Conservation (phyloP, 2,888 invertebrate genomes). For the Molanna angustata region DNA sequence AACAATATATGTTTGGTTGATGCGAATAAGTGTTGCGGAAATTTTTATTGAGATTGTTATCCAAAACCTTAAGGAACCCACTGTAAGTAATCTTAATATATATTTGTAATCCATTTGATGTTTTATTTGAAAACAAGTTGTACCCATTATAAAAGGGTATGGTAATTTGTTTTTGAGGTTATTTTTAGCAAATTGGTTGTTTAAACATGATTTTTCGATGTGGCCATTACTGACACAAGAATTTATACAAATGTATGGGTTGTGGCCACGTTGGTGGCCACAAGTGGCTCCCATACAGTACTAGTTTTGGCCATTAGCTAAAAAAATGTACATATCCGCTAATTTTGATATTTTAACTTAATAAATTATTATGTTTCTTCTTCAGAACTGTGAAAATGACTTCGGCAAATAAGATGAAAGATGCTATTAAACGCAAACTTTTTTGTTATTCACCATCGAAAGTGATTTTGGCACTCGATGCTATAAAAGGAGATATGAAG, state of each 20-base stretch:
- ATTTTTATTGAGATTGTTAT: neutral
- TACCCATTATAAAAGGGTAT: neutral
- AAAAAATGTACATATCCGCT: neutral
- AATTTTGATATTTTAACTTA: neutral
- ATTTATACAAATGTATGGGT: neutral
- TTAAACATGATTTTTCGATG: neutral
- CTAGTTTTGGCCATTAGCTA: slow-evolving; percentile 1
- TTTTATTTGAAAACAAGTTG: neutral
- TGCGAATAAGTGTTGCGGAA: neutral
- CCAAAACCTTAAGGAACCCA: neutral
- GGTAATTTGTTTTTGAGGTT: no score
- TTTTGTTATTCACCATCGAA: neutral
- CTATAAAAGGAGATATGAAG: neutral
- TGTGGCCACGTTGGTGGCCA: slow-evolving; percentile 3
- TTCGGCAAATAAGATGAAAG: neutral
- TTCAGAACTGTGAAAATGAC: neutral
- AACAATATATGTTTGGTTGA: neutral
- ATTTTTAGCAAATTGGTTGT: no score
- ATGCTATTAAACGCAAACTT: neutral
- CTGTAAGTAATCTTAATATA: slow-evolving; percentile 3
- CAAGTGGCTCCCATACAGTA: neutral
- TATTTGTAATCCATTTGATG: neutral
- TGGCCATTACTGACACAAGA: neutral
- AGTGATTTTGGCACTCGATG: slow-evolving; percentile 1
- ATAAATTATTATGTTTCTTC: neutral